These are phyloP conservation scores for Enteromius viviparus DNA, from an alignment of 2,797 vertebrate genomes.

Conservation along the genomic window DNA sequence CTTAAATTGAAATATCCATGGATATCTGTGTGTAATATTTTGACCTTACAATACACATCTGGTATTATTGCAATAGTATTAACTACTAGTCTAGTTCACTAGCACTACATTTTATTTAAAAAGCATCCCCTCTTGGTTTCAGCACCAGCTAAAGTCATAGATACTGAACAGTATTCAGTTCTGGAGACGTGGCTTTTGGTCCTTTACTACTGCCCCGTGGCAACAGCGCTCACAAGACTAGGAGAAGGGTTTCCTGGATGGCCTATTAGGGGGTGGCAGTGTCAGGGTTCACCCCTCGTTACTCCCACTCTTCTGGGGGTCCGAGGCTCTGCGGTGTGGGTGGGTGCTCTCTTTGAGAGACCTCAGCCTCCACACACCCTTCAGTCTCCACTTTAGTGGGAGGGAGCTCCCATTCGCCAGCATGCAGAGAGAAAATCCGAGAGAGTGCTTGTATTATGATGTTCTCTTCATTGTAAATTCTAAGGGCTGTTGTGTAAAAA, in stretches of 20 bases:
- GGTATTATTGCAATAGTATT: background rate
- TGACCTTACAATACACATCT: background rate
- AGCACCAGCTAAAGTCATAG: constrained; percentile 2
- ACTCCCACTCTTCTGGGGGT: constrained; percentile 44
- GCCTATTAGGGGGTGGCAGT: constrained; percentile 42
- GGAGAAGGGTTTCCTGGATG: constrained; percentile 43
- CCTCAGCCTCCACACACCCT: constrained; percentile 53
- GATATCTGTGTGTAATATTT: background rate
- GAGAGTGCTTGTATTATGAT: constrained; percentile 25
- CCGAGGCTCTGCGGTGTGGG: constrained; percentile 43
- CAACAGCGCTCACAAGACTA: constrained; percentile 17
- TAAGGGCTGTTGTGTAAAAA: background rate
- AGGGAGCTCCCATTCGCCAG: constrained; percentile 44
- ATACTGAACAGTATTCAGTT: background rate
- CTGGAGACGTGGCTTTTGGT: constrained; percentile 18
- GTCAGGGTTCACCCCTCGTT: constrained; percentile 51
- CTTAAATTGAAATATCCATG: background rate
- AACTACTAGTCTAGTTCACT: background rate
- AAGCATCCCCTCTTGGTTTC: background rate
- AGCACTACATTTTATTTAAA: constrained; percentile 8
- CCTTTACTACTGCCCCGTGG: constrained; percentile 22
- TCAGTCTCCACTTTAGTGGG: constrained; percentile 53
- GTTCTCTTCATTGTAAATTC: constrained; percentile 32
- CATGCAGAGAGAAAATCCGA: constrained; percentile 16
- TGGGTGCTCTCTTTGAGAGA: constrained; percentile 54